phyloP scores from a whole-genome alignment of 2,888 invertebrate genomes.

The Drosophila robusta region DNA sequence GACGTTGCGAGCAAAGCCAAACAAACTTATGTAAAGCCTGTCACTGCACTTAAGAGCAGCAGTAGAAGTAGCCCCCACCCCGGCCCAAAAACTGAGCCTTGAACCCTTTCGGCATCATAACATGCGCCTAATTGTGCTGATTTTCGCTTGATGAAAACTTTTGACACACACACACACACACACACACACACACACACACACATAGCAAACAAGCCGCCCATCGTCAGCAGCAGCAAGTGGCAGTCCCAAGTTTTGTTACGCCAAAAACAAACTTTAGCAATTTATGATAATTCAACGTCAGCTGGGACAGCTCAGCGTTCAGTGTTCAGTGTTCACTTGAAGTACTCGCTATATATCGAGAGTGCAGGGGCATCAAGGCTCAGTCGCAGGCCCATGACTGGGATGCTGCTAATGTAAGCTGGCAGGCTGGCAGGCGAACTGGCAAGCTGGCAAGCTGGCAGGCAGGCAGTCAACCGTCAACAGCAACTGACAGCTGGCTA shows the following conservation, averaged over 20 bases:
- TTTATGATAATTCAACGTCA: slow-evolving; percentile 84
- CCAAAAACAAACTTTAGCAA: slow-evolving; percentile 81
- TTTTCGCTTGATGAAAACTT: slow-evolving; percentile 76
- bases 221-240: slow-evolving; percentile 47
- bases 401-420: slow-evolving; percentile 62
- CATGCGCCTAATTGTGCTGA: slow-evolving; percentile 74
- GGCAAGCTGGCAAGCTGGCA: slow-evolving; percentile 15
- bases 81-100: slow-evolving; percentile 16
- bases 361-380: slow-evolving; percentile 40
- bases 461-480: slow-evolving; percentile 69
- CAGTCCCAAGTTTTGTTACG: slow-evolving; percentile 70
- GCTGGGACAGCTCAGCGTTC: slow-evolving; percentile 81
- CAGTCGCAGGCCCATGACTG: slow-evolving; percentile 39
- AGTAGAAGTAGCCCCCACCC: background rate
- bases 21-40: slow-evolving; percentile 75
- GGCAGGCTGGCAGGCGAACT: slow-evolving; percentile 28
- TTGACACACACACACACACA: slow-evolving; percentile 41
- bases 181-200: slow-evolving; percentile 23
- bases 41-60: slow-evolving; percentile 60
- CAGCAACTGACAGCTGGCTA: slow-evolving; percentile 77
- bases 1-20: slow-evolving; percentile 45
- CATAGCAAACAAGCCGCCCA: slow-evolving; percentile 21
- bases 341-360: slow-evolving; percentile 40
- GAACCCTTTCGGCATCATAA: slow-evolving; percentile 57
- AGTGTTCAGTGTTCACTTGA: slow-evolving; percentile 47